Evolutionary conservation across 2,888 invertebrate species (phyloP), one percentile per base, ranked within the genome.

Genomic region (Euphydryas editha): DNA sequence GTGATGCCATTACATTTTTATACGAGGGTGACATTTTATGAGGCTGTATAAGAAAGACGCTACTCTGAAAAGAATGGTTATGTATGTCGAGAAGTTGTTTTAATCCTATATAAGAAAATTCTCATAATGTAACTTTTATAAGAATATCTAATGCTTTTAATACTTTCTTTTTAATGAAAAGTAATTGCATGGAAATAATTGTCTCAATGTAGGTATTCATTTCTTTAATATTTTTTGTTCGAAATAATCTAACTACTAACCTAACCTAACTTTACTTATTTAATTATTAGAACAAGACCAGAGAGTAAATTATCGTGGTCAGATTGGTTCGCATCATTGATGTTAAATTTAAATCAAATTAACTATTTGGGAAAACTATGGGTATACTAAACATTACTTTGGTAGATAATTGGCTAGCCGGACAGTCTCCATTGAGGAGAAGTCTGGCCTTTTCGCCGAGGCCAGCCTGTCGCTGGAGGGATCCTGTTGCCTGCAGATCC

Each of bases 41-140:
- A 54, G 58, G 51, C 11, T 58, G 44, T 64, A 59, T 59, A 64
- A 54, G 30, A 59, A 64, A 54, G 30, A 59, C 54, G 58, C 51
- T 42, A 51, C 42, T 13, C 55, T 57, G 21, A 49, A 24, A 56
- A 20, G 57, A 57, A 57, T 47, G 47, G 57, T 15, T 44, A n/a
- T n/a, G 15, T 44, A 11, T 39, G 30, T 30, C 30, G 30, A 39
- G 42, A n/a, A 44, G 42, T 44, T n/a, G 10, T 39, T 39, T 36
- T 10, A 36, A 10, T 39, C 39, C 2, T n/a, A 6, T 44, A 44
- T 44, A 44, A 15, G n/a, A n/a, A n/a, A 3, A 3, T n/a, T 6
- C n/a, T 44, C 15, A n/a, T 44, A 44, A n/a, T 5, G n/a, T n/a
- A 6, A 6, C n/a, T 15, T n/a, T 44, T n/a, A 6, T n/a, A n/a